Percentiles rank a stretch among this genome's conserved stretches.
phyloP scores from a whole-genome alignment of 2,797 vertebrate genomes.

The Cyclopterus lumpus region DNA sequence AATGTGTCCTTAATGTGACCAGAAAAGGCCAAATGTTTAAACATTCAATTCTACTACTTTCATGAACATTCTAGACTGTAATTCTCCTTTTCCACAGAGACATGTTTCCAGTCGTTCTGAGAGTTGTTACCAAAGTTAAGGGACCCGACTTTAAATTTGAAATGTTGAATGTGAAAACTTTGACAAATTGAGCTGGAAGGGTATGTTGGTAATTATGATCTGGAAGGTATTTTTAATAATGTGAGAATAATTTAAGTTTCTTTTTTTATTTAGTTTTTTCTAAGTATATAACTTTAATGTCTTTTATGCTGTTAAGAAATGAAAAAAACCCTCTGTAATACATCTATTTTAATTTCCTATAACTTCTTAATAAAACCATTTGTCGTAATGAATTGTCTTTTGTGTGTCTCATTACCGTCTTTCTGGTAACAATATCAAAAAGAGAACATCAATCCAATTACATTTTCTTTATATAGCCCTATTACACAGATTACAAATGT shows the following conservation, averaged over 20 bases:
- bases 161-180: neutral
- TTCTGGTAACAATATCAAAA: neutral
- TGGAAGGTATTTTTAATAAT: neutral
- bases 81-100: too few species aligned
- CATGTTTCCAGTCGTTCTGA: too few species aligned
- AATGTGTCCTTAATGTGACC: neutral
- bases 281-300: neutral
- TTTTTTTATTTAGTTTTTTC: neutral
- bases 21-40: conserved; percentile 31
- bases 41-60: too few species aligned
- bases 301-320: neutral
- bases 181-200: too few species aligned
- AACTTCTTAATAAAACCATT: neutral
- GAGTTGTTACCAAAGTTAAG: too few species aligned
- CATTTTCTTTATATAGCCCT: too few species aligned
- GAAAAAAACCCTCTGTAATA: neutral
- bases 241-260: too few species aligned
- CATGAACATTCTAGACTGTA: too few species aligned
- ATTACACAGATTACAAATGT: too few species aligned
- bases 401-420: neutral
- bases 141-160: neutral
- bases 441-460: too few species aligned
- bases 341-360: neutral
- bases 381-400: neutral
- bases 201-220: neutral